Evolutionary conservation across 2,888 invertebrate species (phyloP), one percentile per base, ranked within the genome.

Genomic region (Limnephilus lunatus): DNA sequence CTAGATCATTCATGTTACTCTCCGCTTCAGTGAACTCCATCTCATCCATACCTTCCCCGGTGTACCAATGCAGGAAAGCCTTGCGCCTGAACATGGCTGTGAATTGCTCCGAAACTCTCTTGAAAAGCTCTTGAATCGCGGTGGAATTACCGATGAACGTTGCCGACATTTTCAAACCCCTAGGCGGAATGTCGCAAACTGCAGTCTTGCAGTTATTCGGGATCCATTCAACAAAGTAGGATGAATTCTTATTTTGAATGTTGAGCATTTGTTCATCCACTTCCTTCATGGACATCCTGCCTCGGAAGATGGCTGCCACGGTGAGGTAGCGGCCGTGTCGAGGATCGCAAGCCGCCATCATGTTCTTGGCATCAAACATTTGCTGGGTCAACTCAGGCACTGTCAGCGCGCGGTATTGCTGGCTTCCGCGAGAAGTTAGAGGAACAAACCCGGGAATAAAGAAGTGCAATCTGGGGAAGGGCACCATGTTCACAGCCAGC

Each of bases 301-400:
- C 98, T 92, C 98, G 97, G 97, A 98, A 99, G 95, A 99, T 98
- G 94, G 98, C 98, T 86, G 98, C 98, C 2, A 98, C 98, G n/a
- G 98, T 99, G 93, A 99, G 96, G 95, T 99, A 99, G 94, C 98
- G 97, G 93, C 99, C 99, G 95, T 99, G 98, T 91, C 98, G 97
- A 1, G 99, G 99, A 95, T 99, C 99, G 95, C 99, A 99, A 9
- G 99, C 99, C 85, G 99, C 98, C 99, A 99, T 99, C 99, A 99
- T 99, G 96, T 99, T 99, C 96, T 98, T 99, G 93, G 99, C 98
- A 95, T 99, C 99, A 95, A 99, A 99, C 98, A 98, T 98, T 95
- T 98, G 98, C 94, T 98, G 97, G 0, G 99, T 99, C 92, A 99
- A 96, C 95, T 99, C 99, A 14, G 99, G 98, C 0, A 99, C 99